Evolutionary conservation across 1,140 invertebrate genomes (phyloP).

Genomic region (Apis dorsata): DNA sequence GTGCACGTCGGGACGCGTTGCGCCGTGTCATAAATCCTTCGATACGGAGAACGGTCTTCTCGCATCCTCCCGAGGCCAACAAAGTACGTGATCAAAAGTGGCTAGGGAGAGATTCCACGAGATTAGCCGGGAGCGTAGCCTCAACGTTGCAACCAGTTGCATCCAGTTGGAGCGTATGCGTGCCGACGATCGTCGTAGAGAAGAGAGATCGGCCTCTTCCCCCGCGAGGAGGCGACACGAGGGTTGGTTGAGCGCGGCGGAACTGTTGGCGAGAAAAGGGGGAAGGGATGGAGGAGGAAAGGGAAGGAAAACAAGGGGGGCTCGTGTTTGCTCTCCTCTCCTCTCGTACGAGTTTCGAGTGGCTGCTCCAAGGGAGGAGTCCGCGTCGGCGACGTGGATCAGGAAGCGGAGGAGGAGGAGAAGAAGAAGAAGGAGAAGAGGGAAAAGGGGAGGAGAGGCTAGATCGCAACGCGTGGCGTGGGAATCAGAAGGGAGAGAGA

Average conservation of each 20-base stretch:
- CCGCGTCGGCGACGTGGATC: constrained; percentile 22
- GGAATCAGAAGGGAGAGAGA: constrained; percentile 63
- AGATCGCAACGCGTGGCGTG: constrained; percentile 58
- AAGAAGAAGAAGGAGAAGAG: constrained; percentile 48
- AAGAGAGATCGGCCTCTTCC: constrained; percentile 32
- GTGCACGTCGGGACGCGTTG: neutral
- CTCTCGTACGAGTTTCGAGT: constrained; percentile 12
- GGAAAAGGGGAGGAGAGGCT: constrained; percentile 50
- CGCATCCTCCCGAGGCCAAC: neutral
- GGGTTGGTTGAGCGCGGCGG: constrained; percentile 21
- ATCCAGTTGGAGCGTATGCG: neutral
- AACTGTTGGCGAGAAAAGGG: neutral
- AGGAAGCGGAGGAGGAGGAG: constrained; percentile 54
- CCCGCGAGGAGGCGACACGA: constrained; percentile 13
- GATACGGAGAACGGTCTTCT: neutral
- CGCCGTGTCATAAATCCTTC: constrained; percentile 20
- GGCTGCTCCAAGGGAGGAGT: constrained; percentile 58
- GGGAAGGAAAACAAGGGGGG: constrained; percentile 32
- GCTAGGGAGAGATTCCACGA: constrained; percentile 10
- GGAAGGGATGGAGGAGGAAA: constrained; percentile 13
- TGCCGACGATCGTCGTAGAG: neutral
- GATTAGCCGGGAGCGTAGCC: neutral
- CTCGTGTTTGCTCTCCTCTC: constrained; percentile 32
- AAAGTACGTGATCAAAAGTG: constrained; percentile 25
- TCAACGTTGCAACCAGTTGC: constrained; percentile 38